Conservation (phyloP, 2,888 invertebrate species). For the Andricus quercusramuli region DNA sequence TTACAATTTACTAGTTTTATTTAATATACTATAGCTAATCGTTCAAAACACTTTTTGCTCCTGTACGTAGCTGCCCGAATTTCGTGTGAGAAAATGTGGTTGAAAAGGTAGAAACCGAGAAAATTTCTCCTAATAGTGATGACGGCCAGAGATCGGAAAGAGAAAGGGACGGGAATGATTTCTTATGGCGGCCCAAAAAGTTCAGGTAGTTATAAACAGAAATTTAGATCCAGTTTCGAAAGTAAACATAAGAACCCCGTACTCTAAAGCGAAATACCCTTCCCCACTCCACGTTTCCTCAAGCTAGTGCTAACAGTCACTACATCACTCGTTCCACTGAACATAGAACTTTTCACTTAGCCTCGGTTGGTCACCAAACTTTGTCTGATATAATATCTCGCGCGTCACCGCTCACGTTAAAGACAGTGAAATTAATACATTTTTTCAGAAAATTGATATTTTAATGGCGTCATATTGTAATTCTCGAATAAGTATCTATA, state of each 20-base stretch:
- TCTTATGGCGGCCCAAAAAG: slow-evolving; percentile 69
- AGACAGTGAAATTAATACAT: neutral
- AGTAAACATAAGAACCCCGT: slow-evolving; percentile 66
- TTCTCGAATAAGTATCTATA: neutral
- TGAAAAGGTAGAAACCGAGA: neutral
- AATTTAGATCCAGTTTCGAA: slow-evolving; percentile 74
- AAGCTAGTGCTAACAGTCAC: slow-evolving; percentile 31
- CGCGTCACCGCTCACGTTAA: slow-evolving; percentile 61
- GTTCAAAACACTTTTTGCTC: too few species aligned
- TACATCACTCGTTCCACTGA: slow-evolving; percentile 54
- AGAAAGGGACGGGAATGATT: slow-evolving; percentile 63
- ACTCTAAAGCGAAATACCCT: slow-evolving; percentile 45
- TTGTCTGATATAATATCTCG: slow-evolving; percentile 73
- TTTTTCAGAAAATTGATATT: neutral
- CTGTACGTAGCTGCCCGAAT: too few species aligned
- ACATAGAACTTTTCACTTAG: slow-evolving; percentile 75
- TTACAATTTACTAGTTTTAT: too few species aligned
- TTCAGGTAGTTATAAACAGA: slow-evolving; percentile 74
- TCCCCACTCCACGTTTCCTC: slow-evolving; percentile 1
- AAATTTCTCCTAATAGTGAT: neutral
- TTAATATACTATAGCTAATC: too few species aligned
- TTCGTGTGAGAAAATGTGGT: neutral
- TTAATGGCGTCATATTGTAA: neutral
- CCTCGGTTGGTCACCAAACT: slow-evolving; percentile 69
- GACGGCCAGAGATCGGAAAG: slow-evolving; percentile 4